These are phyloP conservation scores for Scaptomyza montana DNA, from an alignment of 1,140 invertebrate species.

Conservation along the genomic window DNA sequence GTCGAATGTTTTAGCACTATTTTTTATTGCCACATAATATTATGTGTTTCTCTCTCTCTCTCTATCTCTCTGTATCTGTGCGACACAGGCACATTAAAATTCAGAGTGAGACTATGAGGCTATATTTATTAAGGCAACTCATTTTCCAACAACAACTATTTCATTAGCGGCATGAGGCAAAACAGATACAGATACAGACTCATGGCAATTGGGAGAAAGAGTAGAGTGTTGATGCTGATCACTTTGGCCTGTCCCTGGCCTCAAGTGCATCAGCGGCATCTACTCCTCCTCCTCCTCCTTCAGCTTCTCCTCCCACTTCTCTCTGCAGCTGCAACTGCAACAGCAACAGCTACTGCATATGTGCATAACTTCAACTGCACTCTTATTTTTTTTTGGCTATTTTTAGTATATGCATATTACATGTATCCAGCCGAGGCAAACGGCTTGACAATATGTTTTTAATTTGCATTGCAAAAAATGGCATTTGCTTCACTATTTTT, in stretches of 20 bases:
- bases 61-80: neutral
- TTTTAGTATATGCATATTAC: slow-evolving; percentile 56
- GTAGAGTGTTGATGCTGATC: slow-evolving; percentile 61
- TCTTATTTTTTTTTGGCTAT: slow-evolving; percentile 48
- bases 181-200: slow-evolving; percentile 35
- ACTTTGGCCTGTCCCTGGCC: slow-evolving; percentile 51
- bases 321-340: neutral
- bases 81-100: slow-evolving; percentile 19
- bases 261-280: slow-evolving; percentile 39
- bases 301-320: no score
- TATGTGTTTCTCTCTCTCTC: slow-evolving; percentile 9
- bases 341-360: slow-evolving; percentile 3
- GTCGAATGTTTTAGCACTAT: slow-evolving; percentile 82
- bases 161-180: slow-evolving; percentile 58
- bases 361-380: slow-evolving; percentile 12
- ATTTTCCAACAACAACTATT: slow-evolving; percentile 61
- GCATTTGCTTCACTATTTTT: slow-evolving; percentile 63
- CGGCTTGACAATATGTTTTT: slow-evolving; percentile 76
- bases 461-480: slow-evolving; percentile 66
- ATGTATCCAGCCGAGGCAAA: slow-evolving; percentile 30
- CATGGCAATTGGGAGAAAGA: slow-evolving; percentile 42
- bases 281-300: neutral
- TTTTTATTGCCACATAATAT: slow-evolving; percentile 78
- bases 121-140: slow-evolving; percentile 78
- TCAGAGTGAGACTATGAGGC: slow-evolving; percentile 57